Evolutionary conservation across 2,888 invertebrate species (phyloP).

Genomic region (Campoplex nolae): DNA sequence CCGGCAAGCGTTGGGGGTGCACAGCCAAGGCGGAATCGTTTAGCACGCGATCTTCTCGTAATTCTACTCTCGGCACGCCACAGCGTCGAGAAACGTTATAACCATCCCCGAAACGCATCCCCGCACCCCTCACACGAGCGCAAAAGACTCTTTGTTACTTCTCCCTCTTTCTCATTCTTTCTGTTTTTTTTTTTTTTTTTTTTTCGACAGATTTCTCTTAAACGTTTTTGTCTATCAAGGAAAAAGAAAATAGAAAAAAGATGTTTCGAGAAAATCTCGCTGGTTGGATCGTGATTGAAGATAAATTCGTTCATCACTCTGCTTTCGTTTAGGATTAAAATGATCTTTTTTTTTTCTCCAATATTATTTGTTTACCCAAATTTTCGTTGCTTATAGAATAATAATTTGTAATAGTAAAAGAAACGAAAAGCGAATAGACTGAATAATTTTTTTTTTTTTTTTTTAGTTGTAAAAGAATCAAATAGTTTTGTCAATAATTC

Average conservation of each 20-base stretch:
- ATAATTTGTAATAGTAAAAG: background rate
- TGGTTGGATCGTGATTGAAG: background rate
- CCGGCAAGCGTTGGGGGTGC: slow-evolving; percentile 61
- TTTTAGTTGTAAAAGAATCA: background rate
- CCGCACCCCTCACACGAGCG: background rate
- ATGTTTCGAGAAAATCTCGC: background rate
- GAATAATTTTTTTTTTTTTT: background rate
- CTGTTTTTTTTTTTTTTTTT: background rate
- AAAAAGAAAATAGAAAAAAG: background rate
- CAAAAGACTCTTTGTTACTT: slow-evolving; percentile 43
- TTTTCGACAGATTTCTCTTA: slow-evolving; percentile 19
- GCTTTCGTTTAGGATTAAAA: too few relatives aligned
- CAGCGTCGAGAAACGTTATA: slow-evolving; percentile 58
- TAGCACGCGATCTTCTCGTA: slow-evolving; percentile 83
- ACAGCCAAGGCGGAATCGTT: slow-evolving; percentile 79
- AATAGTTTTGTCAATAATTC: background rate
- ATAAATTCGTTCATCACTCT: background rate
- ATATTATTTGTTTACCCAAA: background rate
- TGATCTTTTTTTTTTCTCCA: background rate
- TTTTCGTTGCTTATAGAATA: background rate
- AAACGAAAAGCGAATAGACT: background rate
- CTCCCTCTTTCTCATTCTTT: background rate
- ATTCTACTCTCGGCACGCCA: slow-evolving; percentile 77
- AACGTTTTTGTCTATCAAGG: slow-evolving; percentile 7
- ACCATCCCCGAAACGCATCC: slow-evolving; percentile 50